Evolutionary conservation across 2,113 vertebrate genomes (phyloP).

Genomic region (Chrysemys picta): DNA sequence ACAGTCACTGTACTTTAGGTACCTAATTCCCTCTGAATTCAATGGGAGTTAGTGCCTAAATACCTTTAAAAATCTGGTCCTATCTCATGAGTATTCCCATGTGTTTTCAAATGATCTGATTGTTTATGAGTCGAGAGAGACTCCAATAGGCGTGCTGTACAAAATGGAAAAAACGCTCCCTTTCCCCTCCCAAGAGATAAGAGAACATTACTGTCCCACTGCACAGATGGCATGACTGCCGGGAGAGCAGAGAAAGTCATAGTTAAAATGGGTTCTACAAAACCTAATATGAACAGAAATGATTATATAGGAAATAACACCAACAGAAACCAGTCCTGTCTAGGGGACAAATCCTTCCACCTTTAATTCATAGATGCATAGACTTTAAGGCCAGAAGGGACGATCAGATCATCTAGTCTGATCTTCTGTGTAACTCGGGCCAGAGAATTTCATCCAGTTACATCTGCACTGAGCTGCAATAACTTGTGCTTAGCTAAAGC

Average conservation of each 20-base stretch:
- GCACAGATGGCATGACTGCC: background rate
- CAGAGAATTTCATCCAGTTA: background rate
- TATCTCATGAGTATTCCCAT: background rate
- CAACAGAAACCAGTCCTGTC: background rate
- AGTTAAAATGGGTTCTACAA: background rate
- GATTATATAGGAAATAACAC: background rate
- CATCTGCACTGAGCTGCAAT: background rate
- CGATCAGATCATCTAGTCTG: background rate
- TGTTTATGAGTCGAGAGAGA: background rate
- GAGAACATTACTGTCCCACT: background rate
- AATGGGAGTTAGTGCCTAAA: background rate
- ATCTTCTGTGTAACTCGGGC: background rate
- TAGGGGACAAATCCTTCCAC: background rate
- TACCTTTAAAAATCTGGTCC: background rate
- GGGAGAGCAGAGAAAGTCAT: background rate
- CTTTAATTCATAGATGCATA: conserved; percentile 31
- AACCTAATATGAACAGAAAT: background rate
- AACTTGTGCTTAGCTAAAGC: background rate
- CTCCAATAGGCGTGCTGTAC: background rate
- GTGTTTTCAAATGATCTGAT: background rate
- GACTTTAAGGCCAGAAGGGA: background rate
- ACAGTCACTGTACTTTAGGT: background rate
- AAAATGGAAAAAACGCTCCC: background rate
- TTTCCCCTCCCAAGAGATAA: background rate
- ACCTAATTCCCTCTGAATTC: background rate